Conservation (phyloP, 2,888 invertebrate genomes). For the Chaitophorus viminalis region DNA sequence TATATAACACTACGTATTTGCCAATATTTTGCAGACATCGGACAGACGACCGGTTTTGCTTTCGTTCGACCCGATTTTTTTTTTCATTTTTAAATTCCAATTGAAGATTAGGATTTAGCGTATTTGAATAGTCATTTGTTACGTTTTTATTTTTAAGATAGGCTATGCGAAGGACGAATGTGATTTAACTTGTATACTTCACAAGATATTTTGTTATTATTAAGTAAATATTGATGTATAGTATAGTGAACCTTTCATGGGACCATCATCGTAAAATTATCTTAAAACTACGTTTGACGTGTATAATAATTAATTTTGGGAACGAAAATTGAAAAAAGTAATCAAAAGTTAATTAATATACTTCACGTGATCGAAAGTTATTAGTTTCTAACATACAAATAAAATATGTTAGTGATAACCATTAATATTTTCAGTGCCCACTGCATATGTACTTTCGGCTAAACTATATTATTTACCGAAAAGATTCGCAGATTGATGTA, state of each 20-base stretch:
- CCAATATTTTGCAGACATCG: constrained; percentile 22
- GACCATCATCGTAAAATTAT: neutral
- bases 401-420: neutral
- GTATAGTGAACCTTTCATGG: neutral
- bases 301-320: neutral
- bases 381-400: neutral
- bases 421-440: neutral
- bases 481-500: neutral
- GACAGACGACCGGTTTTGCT: constrained; percentile 56
- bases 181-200: neutral
- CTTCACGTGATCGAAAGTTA: constrained; percentile 15
- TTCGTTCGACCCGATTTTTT: constrained; percentile 47
- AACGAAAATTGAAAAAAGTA: constrained; percentile 1
- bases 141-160: constrained; percentile 26
- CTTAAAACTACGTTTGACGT: neutral
- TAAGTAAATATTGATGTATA: neutral
- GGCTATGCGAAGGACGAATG: neutral
- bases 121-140: constrained; percentile 34
- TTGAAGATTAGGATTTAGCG: constrained; percentile 48
- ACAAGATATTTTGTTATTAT: neutral
- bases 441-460: neutral
- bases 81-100: constrained; percentile 4
- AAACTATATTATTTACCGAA: constrained; percentile 26
- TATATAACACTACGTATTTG: constrained; percentile 14
- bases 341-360: constrained; percentile 1